phyloP scores from a whole-genome alignment of 2,888 invertebrate genomes.

The Slavum lentiscoides region DNA sequence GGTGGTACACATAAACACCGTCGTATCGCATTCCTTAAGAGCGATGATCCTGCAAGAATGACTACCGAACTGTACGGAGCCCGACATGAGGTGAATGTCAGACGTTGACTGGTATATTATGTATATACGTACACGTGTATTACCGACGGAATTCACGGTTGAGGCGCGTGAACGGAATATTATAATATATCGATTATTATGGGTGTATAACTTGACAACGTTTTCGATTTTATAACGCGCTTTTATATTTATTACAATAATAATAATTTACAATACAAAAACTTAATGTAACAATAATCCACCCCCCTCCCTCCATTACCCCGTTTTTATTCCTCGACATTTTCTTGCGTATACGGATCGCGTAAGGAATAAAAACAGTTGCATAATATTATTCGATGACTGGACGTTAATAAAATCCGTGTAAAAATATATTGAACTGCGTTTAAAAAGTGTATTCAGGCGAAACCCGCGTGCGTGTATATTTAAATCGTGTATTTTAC shows the following conservation, averaged over 20 bases:
- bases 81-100: conserved; percentile 32
- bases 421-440: too few species aligned
- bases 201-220: background rate
- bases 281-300: too few species aligned
- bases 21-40: conserved; percentile 22
- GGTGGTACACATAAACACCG: background rate
- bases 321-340: too few species aligned
- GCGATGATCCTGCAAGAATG: conserved; percentile 44
- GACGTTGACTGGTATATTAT: too few species aligned
- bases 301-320: too few species aligned
- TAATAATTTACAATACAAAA: too few species aligned
- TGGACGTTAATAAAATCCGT: too few species aligned
- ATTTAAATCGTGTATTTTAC: background rate
- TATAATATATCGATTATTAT: too few species aligned
- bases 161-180: conserved; percentile 13
- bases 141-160: conserved; percentile 13
- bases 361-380: too few species aligned
- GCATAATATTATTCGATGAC: too few species aligned
- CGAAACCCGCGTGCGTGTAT: background rate
- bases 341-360: too few species aligned
- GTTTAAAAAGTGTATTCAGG: background rate
- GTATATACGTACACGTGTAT: background rate
- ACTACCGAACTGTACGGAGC: background rate
- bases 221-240: background rate
- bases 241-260: background rate